A percentile compares a stretch with the other conserved stretches of the same genome.
Evolutionary conservation across 1,140 invertebrate species (phyloP).

Genomic region (Drosophila albomicans): DNA sequence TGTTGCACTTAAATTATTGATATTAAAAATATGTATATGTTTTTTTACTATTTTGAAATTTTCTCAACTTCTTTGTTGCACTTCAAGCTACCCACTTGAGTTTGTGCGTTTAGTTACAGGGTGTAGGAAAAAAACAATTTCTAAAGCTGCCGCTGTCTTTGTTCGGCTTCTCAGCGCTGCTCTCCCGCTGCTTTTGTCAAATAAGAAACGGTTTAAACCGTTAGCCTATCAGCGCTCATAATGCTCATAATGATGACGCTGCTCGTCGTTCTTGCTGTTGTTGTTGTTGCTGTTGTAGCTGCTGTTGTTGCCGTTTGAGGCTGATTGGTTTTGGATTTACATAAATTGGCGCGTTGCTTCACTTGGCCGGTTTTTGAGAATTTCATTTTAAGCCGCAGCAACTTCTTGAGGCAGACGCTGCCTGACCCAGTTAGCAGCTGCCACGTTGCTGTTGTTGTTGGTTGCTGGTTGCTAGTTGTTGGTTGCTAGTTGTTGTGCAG

Average conservation of each 20-base stretch:
- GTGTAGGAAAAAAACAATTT: conserved; percentile 17
- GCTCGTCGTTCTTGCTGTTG: conserved; percentile 22
- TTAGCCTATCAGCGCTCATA: conserved; percentile 66
- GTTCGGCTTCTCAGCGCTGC: neutral
- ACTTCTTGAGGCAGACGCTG: conserved; percentile 34
- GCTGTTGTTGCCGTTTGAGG: conserved; percentile 56
- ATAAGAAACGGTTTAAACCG: conserved; percentile 65
- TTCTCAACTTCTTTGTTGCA: neutral
- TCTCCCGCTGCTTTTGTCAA: conserved; percentile 35
- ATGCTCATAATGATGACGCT: conserved; percentile 55
- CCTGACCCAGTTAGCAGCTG: conserved; percentile 66
- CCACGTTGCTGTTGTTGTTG: conserved; percentile 16
- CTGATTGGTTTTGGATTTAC: conserved; percentile 82
- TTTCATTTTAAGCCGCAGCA: conserved; percentile 43
- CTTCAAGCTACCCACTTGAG: neutral
- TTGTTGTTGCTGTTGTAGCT: conserved; percentile 36
- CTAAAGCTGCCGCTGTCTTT: conserved; percentile 1
- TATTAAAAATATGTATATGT: too few relatives aligned
- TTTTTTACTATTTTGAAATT: neutral
- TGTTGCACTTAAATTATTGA: too few relatives aligned
- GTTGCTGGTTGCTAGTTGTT: conserved; percentile 18
- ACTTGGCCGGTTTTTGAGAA: conserved; percentile 61
- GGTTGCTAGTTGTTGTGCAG: conserved; percentile 2
- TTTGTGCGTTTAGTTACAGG: neutral
- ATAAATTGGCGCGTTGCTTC: conserved; percentile 75